Base-by-base conservation (phyloP, 2,113 vertebrate species). In the Morone saxatilis region DNA sequence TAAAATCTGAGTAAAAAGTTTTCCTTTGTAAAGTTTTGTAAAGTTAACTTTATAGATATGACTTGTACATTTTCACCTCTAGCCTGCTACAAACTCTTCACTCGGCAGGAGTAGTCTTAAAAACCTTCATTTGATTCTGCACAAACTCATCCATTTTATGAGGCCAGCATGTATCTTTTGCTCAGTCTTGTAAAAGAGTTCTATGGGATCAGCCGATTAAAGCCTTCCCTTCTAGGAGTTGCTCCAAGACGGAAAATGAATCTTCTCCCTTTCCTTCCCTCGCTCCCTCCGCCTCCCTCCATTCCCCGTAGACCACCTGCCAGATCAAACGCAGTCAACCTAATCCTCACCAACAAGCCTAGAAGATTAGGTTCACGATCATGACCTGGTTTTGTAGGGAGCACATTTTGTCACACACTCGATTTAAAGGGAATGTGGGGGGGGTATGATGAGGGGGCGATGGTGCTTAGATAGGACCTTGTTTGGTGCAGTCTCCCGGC, bases 301-400 rank as follows among this genome's bases (percentile, higher is more conserved):
- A 57, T 20, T 73, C 76, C 69, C 69, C 1, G 11, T 74, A 80
- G 92, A 90, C 88, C 88, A 93, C 90, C 90, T 93, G 91, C 83
- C 90, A 91, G 90, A 93, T 94, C 88, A 94, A 91, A 92, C 73
- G 66, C 78, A 81, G 80, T 86, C 89, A 72, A 22, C 81, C 78
- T 94, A 91, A 93, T 93, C 90, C 87, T 87, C 72, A 75, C 61
- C 83, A 92, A 90, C 87, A 91, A 80, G 67, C 68, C 80, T 53
- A 48, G 71, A 78, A 91, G 92, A 92, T 92, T 92, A 89, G 84
- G 87, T 83, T 90, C 87, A 71, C 19, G 40, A 82, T 89, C 83
- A 81, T 91, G 89, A 93, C 89, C 93, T 80, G 77, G 62, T 89
- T 93, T 89, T 84, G 66, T 57, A 48, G 60, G 60, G 31, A 88